phyloP scores from a whole-genome alignment of 1,140 invertebrate genomes.

The Andrena cerasifolii region DNA sequence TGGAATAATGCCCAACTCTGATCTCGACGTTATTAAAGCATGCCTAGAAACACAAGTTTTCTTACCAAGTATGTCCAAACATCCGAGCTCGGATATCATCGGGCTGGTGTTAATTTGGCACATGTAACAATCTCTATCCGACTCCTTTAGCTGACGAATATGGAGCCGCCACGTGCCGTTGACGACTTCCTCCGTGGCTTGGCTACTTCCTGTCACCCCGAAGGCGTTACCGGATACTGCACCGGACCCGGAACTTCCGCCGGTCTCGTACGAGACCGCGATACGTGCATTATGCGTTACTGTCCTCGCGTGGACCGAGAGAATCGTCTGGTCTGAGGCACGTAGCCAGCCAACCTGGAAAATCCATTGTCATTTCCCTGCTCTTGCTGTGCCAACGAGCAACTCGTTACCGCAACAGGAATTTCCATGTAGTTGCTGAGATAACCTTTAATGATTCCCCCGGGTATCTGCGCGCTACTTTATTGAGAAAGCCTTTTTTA shows the following conservation, averaged over 20 bases:
- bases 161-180: constrained; percentile 86
- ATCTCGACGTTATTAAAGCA: too few species aligned
- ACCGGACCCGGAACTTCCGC: constrained; percentile 89
- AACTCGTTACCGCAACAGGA: constrained; percentile 12
- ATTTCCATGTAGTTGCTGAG: constrained; percentile 10
- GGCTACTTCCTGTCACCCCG: constrained; percentile 84
- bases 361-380: constrained; percentile 54
- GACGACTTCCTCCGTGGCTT: constrained; percentile 85
- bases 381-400: background rate
- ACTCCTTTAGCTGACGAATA: constrained; percentile 85
- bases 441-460: constrained; percentile 16
- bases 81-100: constrained; percentile 87
- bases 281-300: constrained; percentile 95
- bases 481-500: background rate
- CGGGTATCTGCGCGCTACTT: background rate
- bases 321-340: constrained; percentile 93
- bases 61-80: constrained; percentile 89
- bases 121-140: constrained; percentile 86
- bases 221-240: constrained; percentile 75
- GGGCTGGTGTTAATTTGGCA: constrained; percentile 88
- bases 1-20: too few species aligned
- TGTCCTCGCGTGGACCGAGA: constrained; percentile 91
- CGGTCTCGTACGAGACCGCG: constrained; percentile 89
- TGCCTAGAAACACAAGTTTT: background rate
- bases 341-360: constrained; percentile 95